Base-by-base conservation (phyloP, 2,888 invertebrate genomes). In the Podotricha telesiphe region DNA sequence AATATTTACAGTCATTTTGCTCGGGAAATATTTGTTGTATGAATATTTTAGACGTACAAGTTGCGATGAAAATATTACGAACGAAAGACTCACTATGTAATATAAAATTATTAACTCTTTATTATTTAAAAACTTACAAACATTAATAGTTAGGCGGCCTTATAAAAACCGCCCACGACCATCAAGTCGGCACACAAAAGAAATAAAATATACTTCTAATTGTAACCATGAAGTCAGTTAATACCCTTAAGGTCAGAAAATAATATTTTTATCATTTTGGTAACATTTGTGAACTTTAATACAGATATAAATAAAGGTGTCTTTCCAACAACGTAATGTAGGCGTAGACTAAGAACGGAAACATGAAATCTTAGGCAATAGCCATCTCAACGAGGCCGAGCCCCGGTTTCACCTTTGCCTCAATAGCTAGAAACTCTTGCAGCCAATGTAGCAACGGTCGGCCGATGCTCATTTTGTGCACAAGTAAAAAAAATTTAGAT, bases 371-470 rank as follows among this genome's bases (percentile, higher is more conserved):
- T 89, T 89, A 78, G 83, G 80, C 83, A 88, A 86, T 80, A 78
- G 74, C 79, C 78, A 83, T 81, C 83, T 80, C 77, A 82, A 69
- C 72, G 85, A 89, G 89, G 90, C 79, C 88, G 80, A 55, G 75
- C 83, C 78, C 79, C 79, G 74, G 84, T 87, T 89, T 87, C 86
- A 88, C 88, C 85, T 89, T 85, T 86, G 79, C 80, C 81, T 88
- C 85, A 84, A 84, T 84, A 82, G 53, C 50, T 65, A 65, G 71
- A 66, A 69, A 69, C 63, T 64, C 45, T 66, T 65, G 50, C 62
- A 47, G n/a, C 65, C 37, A 69, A 56, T 65, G 66, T 50, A 48
- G 55, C 67, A 61, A 67, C 42, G 59, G 45, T 51, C 45, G 20
- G 45, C 56, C 45, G 20, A 58, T 68, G 17, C 45, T 63, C 45